Evolutionary conservation across 1,140 invertebrate species (phyloP), one percentile per base, ranked within the genome.

Genomic region (Tetragonula clypearis): DNA sequence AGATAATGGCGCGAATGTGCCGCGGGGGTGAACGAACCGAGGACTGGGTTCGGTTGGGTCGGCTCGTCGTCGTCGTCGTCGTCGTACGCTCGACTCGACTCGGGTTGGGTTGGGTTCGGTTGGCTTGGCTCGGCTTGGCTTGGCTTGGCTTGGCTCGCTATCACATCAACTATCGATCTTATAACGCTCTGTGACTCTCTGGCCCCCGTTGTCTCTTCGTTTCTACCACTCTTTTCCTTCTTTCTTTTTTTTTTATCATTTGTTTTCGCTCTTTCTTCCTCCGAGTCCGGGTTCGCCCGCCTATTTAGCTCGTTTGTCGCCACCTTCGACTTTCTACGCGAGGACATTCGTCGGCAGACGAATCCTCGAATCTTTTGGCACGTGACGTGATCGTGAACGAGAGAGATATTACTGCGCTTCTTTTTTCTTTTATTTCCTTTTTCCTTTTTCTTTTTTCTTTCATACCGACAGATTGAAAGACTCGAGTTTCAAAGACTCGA

Each of bases 1-100:
- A 94, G 94, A 94, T 94, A 94, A 94, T 94, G 93, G 93, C 92
- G 93, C 92, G 93, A 94, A 94, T 94, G 93, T 93, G 91, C 92
- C 92, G 92, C 90, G 94, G 93, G 94, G 94, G 93, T 95, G 94
- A 94, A 94, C 93, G 94, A 95, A 94, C 94, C 93, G 92, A 94
- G 93, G 84, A 87, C 91, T 88, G 91, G 91, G 90, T 90, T 91
- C 86, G 74, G 92, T 91, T 84, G 55, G 75, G 74, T 78, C 74
- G 81, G 65, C 74, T 83, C 74, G 74, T 55, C 65, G 73, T 26
- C 89, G 89, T 41, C 41, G 41, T 49, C 41, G 41, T 49, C 41
- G 41, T 49, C 41, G 41, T 49, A 49, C 41, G 87, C 86, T 92
- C 65, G 81, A 76, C 77, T 85, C 87, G 88, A 79, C 78, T 89